Evolutionary conservation across 2,113 vertebrate genomes (phyloP), one percentile per base, ranked within the genome.

Genomic region (Forbesichthys agassizii): DNA sequence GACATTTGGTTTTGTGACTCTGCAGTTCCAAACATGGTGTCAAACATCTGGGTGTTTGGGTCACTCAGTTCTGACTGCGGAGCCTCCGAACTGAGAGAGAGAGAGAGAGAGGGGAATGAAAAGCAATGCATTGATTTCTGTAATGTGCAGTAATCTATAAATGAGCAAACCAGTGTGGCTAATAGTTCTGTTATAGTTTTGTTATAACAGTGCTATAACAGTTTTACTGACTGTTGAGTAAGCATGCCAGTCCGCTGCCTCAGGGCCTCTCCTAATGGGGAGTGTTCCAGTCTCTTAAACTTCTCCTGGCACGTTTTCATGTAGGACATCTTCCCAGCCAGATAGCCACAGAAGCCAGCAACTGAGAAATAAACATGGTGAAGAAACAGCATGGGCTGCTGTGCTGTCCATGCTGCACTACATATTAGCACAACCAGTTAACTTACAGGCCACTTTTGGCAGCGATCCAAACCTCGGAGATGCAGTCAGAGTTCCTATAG

Each of bases 251-350:
- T 72, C 80, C 81, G 83, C 69, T 94, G 91, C 65, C 94, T 93
- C 0, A 99, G 79, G 57, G 88, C 91, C 57, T 96, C 94, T 90
- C 93, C 96, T 64, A 98, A 87, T 14, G 94, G 95, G 0, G 96
- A 98, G 87, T 96, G 95, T 76, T 96, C 94, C 59, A 98, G 86
- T 63, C 82, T 94, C 87, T 91, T 93, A 80, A 99, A 95, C 86
- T 97, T 98, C 84, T 96, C 95, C 48, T 93, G 91, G 82, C 96
- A 99, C 4, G 85, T 86, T 69, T 91, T 94, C 89, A 95, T 90
- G 60, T 99, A 99, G 0, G 96, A 97, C 75, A 98, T 79, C 80
- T 96, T 98, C 68, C 96, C 97, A 55, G 81, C 91, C 76, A 98
- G 47, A 86, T 93, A 98, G 69, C 95, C 96, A 88, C 91, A 93